phyloP scores from a whole-genome alignment of 2,888 invertebrate genomes.

The Cetonia aurata region DNA sequence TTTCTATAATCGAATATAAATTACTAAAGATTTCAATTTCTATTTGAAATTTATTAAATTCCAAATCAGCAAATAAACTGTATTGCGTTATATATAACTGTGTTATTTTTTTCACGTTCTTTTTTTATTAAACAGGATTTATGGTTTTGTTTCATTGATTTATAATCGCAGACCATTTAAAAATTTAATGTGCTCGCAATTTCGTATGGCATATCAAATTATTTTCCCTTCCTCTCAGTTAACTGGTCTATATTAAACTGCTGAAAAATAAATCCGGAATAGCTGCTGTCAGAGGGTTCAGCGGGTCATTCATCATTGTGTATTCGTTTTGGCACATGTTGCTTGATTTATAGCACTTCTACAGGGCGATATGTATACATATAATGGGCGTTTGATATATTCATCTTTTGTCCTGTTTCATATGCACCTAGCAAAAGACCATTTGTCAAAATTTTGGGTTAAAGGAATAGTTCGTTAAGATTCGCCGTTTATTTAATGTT shows the following conservation, averaged over 20 bases:
- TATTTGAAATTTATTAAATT: too few relatives aligned
- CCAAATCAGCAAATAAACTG: neutral
- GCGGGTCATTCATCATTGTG: conserved; percentile 33
- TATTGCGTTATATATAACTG: neutral
- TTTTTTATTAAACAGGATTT: conserved; percentile 1
- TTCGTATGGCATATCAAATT: conserved; percentile 25
- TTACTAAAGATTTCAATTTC: neutral
- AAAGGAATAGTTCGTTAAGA: neutral
- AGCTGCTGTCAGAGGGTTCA: conserved; percentile 35
- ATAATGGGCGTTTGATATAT: conserved; percentile 54
- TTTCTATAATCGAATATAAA: neutral
- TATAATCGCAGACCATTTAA: conserved; percentile 28
- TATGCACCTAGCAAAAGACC: conserved; percentile 5
- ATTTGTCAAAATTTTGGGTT: conserved; percentile 13
- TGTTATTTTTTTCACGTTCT: neutral
- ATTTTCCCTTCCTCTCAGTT: conserved; percentile 1
- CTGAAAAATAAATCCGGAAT: conserved; percentile 37
- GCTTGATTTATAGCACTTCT: conserved; percentile 54
- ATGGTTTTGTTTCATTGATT: conserved; percentile 2
- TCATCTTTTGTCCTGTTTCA: conserved; percentile 45
- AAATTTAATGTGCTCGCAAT: conserved; percentile 32
- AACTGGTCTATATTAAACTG: conserved; percentile 37
- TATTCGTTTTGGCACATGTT: conserved; percentile 44
- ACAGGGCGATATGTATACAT: conserved; percentile 50
- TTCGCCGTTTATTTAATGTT: neutral